Evolutionary conservation across 2,888 invertebrate species (phyloP), one percentile per base, ranked within the genome.

Genomic region (Troides aeacus): DNA sequence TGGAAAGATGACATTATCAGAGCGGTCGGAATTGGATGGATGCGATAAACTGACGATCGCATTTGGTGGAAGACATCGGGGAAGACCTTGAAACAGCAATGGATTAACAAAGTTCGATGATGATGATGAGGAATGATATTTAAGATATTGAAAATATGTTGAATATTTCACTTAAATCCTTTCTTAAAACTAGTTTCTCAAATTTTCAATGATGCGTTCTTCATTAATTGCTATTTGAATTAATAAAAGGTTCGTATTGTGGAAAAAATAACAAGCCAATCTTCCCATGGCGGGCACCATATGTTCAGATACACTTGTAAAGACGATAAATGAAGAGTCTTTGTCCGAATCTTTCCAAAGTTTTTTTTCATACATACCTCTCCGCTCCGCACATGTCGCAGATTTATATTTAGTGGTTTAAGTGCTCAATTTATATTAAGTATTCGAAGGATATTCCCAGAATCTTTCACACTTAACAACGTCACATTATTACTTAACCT

Each of bases 271-370:
- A 79, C 77, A 81, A 76, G 80, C 76, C 76, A 63, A 73, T 74
- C 75, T 84, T 87, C 83, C 78, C 82, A 72, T 66, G 69, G 68
- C 75, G 74, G 69, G 68, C 75, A 73, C 85, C 88, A 88, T 81
- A 84, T 88, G 88, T 81, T 74, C 80, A 72, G 75, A 70, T 84
- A 79, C 53, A n/a, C 76, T 77, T 79, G 78, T 80, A 83, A 84
- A 87, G 85, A 84, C 83, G 78, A 79, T 82, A 76, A 73, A 75
- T 77, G 71, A 73, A 71, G 70, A 73, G 72, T 75, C 75, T 76
- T 74, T 78, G 76, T 76, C 74, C 73, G 77, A 77, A 76, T 75
- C 73, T 79, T 76, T 74, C 70, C 71, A 66, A 57, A 59, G 71
- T 73, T 81, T 82, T 81, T 71, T 82, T 81, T 71, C 71, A 65